These are phyloP conservation scores for Cephus pulcher DNA, from an alignment of 2,888 invertebrate genomes.

Conservation along the genomic window DNA sequence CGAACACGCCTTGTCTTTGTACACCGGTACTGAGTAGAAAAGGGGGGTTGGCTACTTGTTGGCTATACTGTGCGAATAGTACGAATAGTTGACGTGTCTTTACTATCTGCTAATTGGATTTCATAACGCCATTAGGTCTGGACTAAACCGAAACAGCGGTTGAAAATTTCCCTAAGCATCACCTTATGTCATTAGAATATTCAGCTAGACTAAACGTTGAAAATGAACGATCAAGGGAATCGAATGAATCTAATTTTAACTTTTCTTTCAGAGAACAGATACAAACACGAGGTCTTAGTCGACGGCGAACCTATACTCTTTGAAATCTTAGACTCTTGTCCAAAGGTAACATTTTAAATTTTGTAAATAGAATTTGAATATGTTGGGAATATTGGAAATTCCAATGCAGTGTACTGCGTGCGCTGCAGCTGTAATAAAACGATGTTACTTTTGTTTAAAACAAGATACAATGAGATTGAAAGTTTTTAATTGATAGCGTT, in stretches of 20 bases:
- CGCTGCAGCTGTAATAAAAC: background rate
- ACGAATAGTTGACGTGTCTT: background rate
- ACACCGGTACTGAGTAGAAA: background rate
- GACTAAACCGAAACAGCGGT: background rate
- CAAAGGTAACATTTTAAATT: slow-evolving; percentile 72
- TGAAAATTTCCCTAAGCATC: background rate
- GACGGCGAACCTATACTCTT: slow-evolving; percentile 91
- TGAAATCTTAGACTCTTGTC: slow-evolving; percentile 91
- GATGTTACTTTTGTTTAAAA: background rate
- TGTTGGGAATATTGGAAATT: background rate
- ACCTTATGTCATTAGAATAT: background rate
- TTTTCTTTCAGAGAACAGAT: slow-evolving; percentile 81
- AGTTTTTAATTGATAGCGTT: background rate
- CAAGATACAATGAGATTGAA: background rate
- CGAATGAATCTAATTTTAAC: background rate
- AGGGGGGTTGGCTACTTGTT: background rate
- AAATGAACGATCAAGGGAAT: background rate
- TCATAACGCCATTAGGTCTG: background rate
- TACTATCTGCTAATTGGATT: background rate
- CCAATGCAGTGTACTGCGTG: background rate
- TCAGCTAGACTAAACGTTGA: background rate
- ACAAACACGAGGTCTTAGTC: slow-evolving; percentile 89
- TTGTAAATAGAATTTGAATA: background rate
- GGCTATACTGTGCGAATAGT: background rate
- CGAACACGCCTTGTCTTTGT: slow-evolving; percentile 12